phyloP scores from a whole-genome alignment of 2,113 vertebrate genomes.

The Nerophis lumbriciformis region DNA sequence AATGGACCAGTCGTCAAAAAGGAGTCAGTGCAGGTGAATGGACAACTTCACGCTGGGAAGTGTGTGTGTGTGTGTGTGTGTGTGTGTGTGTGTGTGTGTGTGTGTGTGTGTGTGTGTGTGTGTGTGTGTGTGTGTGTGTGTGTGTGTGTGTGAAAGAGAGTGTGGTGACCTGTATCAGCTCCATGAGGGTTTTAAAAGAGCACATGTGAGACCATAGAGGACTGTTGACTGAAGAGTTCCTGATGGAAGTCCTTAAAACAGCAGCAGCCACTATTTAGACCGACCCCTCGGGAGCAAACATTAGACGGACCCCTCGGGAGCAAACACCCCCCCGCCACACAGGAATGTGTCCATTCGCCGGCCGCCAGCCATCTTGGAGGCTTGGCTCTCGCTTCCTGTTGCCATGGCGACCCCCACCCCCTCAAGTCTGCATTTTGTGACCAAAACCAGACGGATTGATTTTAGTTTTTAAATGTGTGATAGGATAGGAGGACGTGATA shows the following conservation, averaged over 20 bases:
- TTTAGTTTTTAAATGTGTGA: too few relatives aligned
- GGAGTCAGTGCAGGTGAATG: background rate
- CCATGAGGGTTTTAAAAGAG: conserved; percentile 57
- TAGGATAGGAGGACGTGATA: too few relatives aligned
- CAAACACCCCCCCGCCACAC: conserved; percentile 63
- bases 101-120: background rate
- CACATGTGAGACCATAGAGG: conserved; percentile 17
- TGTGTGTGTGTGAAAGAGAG: conserved; percentile 4
- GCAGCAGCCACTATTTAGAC: conserved; percentile 76
- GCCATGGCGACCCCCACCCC: conserved; percentile 67
- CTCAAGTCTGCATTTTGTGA: background rate
- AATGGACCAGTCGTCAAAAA: too few relatives aligned
- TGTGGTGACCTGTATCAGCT: conserved; percentile 65
- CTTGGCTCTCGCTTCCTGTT: conserved; percentile 72
- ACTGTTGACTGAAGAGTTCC: too few relatives aligned
- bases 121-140: background rate
- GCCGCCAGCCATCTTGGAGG: conserved; percentile 73
- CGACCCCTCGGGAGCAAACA: conserved; percentile 39
- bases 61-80: background rate
- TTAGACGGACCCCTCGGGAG: conserved; percentile 37
- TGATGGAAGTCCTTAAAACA: conserved; percentile 74
- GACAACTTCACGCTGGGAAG: background rate
- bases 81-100: conserved; percentile 1
- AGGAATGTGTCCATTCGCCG: conserved; percentile 77
- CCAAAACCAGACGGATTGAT: too few relatives aligned